phyloP scores from a whole-genome alignment of 2,888 invertebrate species.

The Diabrotica balteata region DNA sequence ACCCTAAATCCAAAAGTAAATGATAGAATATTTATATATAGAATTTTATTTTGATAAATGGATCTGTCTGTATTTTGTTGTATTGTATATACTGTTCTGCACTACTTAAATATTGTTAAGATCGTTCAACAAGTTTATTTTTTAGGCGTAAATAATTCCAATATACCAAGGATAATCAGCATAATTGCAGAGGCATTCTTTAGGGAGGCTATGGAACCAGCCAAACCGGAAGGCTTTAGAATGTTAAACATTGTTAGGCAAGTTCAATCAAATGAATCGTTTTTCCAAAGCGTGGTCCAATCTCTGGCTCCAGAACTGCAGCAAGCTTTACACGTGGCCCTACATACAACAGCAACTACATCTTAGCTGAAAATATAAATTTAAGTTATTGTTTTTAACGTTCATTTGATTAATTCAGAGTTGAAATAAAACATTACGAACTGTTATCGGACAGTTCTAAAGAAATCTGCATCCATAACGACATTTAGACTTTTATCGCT shows the following conservation, averaged over 20 bases:
- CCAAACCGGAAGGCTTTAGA: constrained; percentile 77
- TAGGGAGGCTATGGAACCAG: constrained; percentile 79
- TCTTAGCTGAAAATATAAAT: constrained; percentile 34
- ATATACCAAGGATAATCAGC: constrained; percentile 86
- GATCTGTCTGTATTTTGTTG: no score
- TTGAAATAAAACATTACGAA: constrained; percentile 32
- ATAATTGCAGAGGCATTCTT: constrained; percentile 91
- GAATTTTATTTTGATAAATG: no score
- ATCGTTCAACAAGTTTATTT: constrained; percentile 19
- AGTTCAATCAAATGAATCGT: constrained; percentile 73
- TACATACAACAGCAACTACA: constrained; percentile 57
- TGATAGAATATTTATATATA: no score
- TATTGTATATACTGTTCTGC: no score
- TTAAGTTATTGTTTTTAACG: constrained; percentile 36
- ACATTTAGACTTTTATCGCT: no score
- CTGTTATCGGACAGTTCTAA: neutral
- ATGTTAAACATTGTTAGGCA: constrained; percentile 86
- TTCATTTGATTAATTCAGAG: constrained; percentile 30
- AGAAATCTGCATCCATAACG: neutral
- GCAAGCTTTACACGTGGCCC: constrained; percentile 80
- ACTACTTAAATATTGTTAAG: neutral
- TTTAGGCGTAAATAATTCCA: constrained; percentile 81
- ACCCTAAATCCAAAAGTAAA: no score
- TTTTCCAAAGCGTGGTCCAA: constrained; percentile 60
- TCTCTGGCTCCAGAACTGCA: constrained; percentile 82